Conservation (phyloP, 2,888 invertebrate species). For the Melanargia galathea region DNA sequence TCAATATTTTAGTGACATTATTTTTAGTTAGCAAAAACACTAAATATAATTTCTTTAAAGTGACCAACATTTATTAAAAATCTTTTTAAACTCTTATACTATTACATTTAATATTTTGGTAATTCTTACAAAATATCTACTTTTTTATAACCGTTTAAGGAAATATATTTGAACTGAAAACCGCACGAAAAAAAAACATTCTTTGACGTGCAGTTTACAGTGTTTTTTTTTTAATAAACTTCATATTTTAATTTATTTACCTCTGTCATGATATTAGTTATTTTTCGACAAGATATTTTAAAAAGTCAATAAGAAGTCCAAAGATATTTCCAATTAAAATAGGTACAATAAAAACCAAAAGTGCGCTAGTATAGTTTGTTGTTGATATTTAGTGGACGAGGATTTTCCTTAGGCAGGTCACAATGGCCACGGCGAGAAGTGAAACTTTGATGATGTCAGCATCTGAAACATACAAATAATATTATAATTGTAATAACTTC, state of each 20-base stretch:
- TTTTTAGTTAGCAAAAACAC: conserved; percentile 5
- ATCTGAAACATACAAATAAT: conserved; percentile 53
- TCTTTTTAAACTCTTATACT: conserved; percentile 9
- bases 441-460: conserved; percentile 71
- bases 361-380: conserved; percentile 16
- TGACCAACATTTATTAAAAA: conserved; percentile 5
- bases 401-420: conserved; percentile 62
- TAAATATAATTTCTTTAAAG: background rate
- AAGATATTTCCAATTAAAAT: conserved; percentile 9
- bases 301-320: background rate
- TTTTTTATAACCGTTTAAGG: background rate
- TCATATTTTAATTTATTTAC: background rate
- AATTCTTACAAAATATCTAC: background rate
- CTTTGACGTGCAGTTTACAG: background rate
- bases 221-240: background rate
- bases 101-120: conserved; percentile 9
- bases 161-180: conserved; percentile 7
- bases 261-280: background rate
- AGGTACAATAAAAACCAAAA: conserved; percentile 4
- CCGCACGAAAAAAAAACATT: background rate
- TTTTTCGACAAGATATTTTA: background rate
- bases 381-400: conserved; percentile 40
- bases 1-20: conserved; percentile 2
- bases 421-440: conserved; percentile 59
- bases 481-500: background rate